Evolutionary conservation across 2,113 vertebrate genomes (phyloP).

Genomic region (Tinamus guttatus): DNA sequence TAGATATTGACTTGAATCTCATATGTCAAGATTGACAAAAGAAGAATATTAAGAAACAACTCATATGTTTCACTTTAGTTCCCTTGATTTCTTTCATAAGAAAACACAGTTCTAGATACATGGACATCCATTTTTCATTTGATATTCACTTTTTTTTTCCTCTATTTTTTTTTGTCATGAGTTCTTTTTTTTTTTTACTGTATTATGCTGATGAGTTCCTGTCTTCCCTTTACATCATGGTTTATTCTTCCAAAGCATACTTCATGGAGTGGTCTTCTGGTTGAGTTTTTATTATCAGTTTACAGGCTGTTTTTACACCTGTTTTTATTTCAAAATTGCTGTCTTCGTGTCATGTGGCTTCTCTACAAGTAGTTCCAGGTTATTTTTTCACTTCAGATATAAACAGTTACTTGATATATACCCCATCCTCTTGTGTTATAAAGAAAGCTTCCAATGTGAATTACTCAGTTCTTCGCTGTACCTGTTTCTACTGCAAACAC

Average conservation of each 20-base stretch:
- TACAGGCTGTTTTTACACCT: background rate
- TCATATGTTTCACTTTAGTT: background rate
- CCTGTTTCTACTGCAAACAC: background rate
- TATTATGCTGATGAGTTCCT: background rate
- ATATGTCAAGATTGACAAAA: background rate
- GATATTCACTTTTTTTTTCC: background rate
- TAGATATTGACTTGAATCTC: background rate
- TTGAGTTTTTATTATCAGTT: background rate
- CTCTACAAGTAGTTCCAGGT: background rate
- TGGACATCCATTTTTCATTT: background rate
- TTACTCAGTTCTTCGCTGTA: background rate
- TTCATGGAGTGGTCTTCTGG: background rate
- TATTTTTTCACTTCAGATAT: background rate
- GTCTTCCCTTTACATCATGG: background rate
- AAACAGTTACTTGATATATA: background rate
- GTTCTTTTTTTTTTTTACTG: background rate
- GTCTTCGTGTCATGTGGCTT: background rate
- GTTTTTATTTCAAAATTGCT: background rate
- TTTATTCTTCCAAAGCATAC: background rate
- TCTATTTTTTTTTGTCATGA: background rate
- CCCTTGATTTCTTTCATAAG: background rate
- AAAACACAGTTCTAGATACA: background rate
- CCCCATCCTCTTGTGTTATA: background rate
- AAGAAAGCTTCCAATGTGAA: background rate
- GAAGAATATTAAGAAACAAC: background rate